Evolutionary conservation across 2,113 vertebrate genomes (phyloP), one percentile per base, ranked within the genome.

Genomic region (Oplegnathus fasciatus): DNA sequence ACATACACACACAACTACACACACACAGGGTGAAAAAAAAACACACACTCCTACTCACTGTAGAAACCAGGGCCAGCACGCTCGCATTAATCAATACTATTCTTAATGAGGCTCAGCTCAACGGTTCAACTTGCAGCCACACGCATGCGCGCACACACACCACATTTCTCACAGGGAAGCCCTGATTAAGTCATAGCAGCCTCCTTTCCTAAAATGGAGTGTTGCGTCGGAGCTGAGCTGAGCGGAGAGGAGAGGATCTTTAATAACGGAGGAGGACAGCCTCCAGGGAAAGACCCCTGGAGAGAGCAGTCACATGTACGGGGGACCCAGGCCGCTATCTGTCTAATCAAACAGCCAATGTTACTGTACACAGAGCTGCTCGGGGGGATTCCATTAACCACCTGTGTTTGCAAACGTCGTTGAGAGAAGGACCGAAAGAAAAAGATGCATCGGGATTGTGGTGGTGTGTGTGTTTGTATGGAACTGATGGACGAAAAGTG

Each of bases 181-280:
- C 93, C 92, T 90, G 90, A 92, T 94, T 93, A 93, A 91, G 93
- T 93, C 92, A 93, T 40, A 34, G 69, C 86, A 75, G 77, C 83
- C 76, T 83, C 86, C 75, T 73, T 70, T 83, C 89, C 87, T 81
- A 75, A 88, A 91, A 89, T 85, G 86, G 81, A 91, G 78, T 62
- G 78, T 80, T 80, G 82, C 50, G 68, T 88, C 55, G 37, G 60
- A 78, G 82, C 77, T 3, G 84, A 78, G 86, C 54, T 5, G 84
- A 87, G 73, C 17, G 1, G 24, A 75, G 84, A 13, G 42, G 76
- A 30, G 75, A 70, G 65, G 80, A 82, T 79, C 26, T 84, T 78
- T 84, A 70, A 84, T 86, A 89, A 86, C 60, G n/a, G 69, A 80
- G 77, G 76, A 66, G 71, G 77, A 64, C 40, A 71, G 65, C 57